Base-by-base conservation (phyloP, 2,113 vertebrate genomes). In the Sinocyclocheilus maitianheensis region DNA sequence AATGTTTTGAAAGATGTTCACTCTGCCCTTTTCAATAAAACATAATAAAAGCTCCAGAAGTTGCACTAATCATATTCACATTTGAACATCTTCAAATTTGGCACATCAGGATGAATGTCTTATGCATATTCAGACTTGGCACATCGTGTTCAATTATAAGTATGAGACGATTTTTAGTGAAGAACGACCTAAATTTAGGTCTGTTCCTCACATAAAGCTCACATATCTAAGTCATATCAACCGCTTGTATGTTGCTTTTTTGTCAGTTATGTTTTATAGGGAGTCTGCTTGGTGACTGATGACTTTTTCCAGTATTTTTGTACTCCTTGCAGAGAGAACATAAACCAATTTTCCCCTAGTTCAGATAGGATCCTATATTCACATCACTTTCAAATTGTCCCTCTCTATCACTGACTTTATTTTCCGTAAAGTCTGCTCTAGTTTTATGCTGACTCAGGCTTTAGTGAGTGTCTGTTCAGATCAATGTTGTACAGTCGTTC, bases 401-500 rank as follows among this genome's bases (percentile, higher is more conserved):
- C 18, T 72, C 69, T 86, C 18, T 60, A 18, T 72, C n/a, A 30
- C 37, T 26, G 3, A 16, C 14, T 62, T 60, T 75, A 7, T 76
- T 53, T 26, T 67, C 24, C 30, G 0, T 77, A 26, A 58, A 43
- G 58, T 80, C 37, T 63, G 78, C 12, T 46, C 12, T 63, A 46
- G 78, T 63, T 80, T 63, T n/a, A 80, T 46, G 58, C 78, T 24
- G 82, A 85, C 51, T 77, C 24, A 37, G 62, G 58, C 24, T 55
- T 76, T 26, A 62, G 14, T 80, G 16, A 10, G 18, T 86, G 51
- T 86, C 51, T 84, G 65, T 81, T 40, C 7, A 34, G 75, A 60
- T 84, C 60, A 48, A 60, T 24, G 46, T 26, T 81, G 34, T 13
- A 14, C 18, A 24, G 4, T n/a, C 6, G 6, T 26, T 13, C 74